Conservation (phyloP, 2,888 invertebrate genomes). For the Lamellibrachia columna region DNA sequence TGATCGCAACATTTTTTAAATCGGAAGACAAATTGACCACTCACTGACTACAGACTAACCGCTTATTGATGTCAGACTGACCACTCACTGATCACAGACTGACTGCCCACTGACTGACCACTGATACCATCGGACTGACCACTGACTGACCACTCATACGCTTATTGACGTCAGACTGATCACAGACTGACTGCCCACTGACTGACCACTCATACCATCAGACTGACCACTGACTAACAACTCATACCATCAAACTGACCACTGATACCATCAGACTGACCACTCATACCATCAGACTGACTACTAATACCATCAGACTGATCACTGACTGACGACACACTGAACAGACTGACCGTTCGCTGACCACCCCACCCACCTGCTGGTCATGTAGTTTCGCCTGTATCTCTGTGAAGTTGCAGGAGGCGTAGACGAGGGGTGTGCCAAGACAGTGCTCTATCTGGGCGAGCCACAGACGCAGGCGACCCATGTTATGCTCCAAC, state of each 20-base stretch:
- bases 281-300: background rate
- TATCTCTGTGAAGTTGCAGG: slow-evolving; percentile 39
- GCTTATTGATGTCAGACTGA: background rate
- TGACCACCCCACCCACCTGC: slow-evolving; percentile 24
- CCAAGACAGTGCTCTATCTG: slow-evolving; percentile 57
- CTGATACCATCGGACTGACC: background rate
- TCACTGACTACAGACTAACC: background rate
- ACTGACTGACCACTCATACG: background rate
- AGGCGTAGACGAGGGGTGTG: slow-evolving; percentile 50
- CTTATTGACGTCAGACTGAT: background rate
- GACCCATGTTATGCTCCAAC: slow-evolving; percentile 59
- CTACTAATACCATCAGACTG: background rate
- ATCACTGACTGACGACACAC: background rate
- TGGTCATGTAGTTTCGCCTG: slow-evolving; percentile 30
- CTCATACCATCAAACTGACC: background rate
- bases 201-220: background rate
- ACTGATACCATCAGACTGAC: slow-evolving; percentile 13
- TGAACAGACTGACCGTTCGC: background rate
- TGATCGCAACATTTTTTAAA: too few relatives aligned
- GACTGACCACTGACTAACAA: background rate
- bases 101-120: background rate
- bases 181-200: background rate
- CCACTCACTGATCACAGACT: background rate
- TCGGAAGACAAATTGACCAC: background rate
- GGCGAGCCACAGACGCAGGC: slow-evolving; percentile 59